Conservation (phyloP, 2,797 vertebrate genomes). For the Squalus acanthias region DNA sequence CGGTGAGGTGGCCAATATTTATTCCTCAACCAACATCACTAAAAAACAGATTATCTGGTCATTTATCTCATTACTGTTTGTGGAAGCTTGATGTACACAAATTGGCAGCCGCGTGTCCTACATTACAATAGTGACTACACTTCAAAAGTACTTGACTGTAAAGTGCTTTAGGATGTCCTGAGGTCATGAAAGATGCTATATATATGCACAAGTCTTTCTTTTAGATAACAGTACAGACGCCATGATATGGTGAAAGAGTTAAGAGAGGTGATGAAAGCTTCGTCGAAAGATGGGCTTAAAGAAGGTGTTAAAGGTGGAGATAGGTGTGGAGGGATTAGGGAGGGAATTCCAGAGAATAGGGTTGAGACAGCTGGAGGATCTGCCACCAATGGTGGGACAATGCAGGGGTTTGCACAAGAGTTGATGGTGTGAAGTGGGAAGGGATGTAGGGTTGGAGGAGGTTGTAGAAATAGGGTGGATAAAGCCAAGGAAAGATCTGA, state of each 20-base stretch:
- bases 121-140: not conserved
- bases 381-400: not conserved
- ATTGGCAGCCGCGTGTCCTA: not conserved
- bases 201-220: not conserved
- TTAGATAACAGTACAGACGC: not conserved
- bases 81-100: not conserved
- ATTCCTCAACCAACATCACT: not conserved
- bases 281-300: not conserved
- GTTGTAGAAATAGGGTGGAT: not conserved
- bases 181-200: not conserved
- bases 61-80: not conserved
- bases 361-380: not conserved
- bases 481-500: not conserved
- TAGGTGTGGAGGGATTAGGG: not conserved
- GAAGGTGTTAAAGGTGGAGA: not conserved
- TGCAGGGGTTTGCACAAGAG: not conserved
- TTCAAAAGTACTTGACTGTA: not conserved
- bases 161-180: not conserved
- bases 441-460: not conserved
- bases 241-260: not conserved
- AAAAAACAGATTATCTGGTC: not conserved
- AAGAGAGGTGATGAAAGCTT: not conserved
- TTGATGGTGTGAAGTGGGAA: not conserved
- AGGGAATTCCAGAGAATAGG: not conserved
- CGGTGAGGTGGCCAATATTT: not conserved